These are phyloP conservation scores for Python bivittatus DNA, from an alignment of 2,113 vertebrate genomes.

Conservation along the genomic window DNA sequence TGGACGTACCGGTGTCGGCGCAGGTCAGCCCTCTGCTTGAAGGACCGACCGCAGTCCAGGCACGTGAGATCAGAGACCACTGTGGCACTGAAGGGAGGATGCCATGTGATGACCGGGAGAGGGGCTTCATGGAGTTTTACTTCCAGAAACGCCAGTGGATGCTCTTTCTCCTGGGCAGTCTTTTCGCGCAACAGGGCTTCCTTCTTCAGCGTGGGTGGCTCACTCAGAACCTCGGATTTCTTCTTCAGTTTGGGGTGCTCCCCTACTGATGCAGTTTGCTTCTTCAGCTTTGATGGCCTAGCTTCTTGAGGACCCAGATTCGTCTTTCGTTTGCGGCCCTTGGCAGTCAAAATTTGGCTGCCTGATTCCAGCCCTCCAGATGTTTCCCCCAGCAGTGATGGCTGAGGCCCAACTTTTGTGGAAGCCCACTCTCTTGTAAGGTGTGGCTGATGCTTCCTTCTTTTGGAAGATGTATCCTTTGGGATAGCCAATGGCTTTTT, in stretches of 20 bases:
- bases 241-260: background rate
- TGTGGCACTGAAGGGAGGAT: slow-evolving; percentile 5
- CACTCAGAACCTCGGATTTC: background rate
- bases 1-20: slow-evolving; percentile 4
- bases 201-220: background rate
- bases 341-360: background rate
- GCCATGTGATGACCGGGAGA: background rate
- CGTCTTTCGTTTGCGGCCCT: background rate
- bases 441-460: background rate
- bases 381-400: background rate
- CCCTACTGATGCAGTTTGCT: background rate
- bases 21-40: slow-evolving; percentile 23
- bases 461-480: background rate
- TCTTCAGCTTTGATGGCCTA: background rate
- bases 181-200: background rate
- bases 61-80: slow-evolving; percentile 4
- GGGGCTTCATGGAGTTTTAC: background rate
- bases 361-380: background rate
- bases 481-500: background rate
- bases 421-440: background rate
- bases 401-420: background rate
- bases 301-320: background rate
- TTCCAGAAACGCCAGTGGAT: background rate
- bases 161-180: background rate
- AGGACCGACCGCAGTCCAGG: slow-evolving; percentile 13